phyloP scores from a whole-genome alignment of 2,888 invertebrate species.

The Phorcus lineatus region DNA sequence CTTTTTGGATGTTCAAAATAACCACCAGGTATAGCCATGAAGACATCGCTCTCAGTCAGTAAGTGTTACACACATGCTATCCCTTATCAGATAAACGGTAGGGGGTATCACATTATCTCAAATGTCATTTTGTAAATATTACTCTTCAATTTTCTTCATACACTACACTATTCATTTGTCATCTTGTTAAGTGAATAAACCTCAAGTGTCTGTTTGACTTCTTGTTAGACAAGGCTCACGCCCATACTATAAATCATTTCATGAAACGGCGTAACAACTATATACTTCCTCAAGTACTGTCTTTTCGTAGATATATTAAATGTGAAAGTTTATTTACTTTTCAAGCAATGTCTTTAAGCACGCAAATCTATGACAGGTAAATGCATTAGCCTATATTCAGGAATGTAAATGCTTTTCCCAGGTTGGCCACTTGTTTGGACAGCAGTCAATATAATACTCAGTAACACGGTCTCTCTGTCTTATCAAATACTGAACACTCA shows the following conservation, averaged over 20 bases:
- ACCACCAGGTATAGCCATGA: too few species aligned
- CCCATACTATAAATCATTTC: background rate
- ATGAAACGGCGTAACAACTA: background rate
- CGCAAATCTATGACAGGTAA: background rate
- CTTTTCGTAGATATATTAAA: background rate
- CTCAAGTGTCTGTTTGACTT: background rate
- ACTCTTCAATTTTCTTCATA: too few species aligned
- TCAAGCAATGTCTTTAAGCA: background rate
- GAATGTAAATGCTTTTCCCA: background rate
- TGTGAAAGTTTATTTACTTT: background rate
- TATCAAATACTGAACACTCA: constrained; percentile 11
- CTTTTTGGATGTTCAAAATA: too few species aligned
- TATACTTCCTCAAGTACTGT: background rate
- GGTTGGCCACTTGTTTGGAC: background rate
- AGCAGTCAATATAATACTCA: background rate
- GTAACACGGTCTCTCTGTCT: background rate
- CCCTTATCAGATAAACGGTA: too few species aligned
- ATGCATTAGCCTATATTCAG: background rate
- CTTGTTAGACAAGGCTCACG: background rate
- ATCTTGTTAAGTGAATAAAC: background rate
- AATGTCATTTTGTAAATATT: too few species aligned
- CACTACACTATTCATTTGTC: too few species aligned
- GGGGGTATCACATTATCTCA: too few species aligned
- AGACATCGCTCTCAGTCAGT: too few species aligned
- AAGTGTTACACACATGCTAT: too few species aligned